These are phyloP conservation scores for Anoura caudifer DNA, from an alignment of 2,113 vertebrate genomes.

Conservation along the genomic window DNA sequence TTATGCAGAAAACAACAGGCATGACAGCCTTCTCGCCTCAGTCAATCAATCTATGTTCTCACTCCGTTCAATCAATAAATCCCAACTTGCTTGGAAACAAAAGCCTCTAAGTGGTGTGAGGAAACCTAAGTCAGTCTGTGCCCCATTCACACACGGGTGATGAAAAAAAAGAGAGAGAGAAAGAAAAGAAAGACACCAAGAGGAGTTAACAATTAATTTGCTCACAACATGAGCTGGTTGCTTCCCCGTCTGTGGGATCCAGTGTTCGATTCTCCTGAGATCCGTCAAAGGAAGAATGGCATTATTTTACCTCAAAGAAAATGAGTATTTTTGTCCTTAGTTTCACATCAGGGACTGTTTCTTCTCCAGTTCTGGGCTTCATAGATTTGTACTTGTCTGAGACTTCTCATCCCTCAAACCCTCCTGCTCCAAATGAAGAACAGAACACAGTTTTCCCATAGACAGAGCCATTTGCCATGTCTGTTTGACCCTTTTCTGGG, in stretches of 20 bases:
- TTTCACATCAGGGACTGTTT: not conserved
- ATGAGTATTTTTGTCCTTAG: not conserved
- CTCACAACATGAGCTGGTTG: not conserved
- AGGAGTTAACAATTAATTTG: not conserved
- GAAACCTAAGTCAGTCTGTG: not conserved
- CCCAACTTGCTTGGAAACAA: not conserved
- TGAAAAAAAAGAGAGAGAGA: not conserved
- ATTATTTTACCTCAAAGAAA: not conserved
- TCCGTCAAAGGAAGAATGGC: not conserved
- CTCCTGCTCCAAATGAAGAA: not conserved
- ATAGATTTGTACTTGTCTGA: not conserved
- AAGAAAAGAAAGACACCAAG: not conserved
- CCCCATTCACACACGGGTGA: not conserved
- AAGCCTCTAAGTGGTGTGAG: not conserved
- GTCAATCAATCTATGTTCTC: not conserved
- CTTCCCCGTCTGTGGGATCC: not conserved
- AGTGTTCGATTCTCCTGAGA: not conserved
- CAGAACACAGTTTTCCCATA: not conserved
- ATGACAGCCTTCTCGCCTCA: not conserved
- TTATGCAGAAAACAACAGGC: not conserved
- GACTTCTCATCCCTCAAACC: not conserved
- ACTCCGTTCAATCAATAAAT: not conserved
- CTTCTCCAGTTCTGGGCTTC: not conserved
- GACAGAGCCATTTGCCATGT: not conserved
- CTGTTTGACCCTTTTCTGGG: not conserved